These are phyloP conservation scores for Lordiphosa andalusiaca DNA, from an alignment of 2,888 invertebrate species.

Conservation along the genomic window DNA sequence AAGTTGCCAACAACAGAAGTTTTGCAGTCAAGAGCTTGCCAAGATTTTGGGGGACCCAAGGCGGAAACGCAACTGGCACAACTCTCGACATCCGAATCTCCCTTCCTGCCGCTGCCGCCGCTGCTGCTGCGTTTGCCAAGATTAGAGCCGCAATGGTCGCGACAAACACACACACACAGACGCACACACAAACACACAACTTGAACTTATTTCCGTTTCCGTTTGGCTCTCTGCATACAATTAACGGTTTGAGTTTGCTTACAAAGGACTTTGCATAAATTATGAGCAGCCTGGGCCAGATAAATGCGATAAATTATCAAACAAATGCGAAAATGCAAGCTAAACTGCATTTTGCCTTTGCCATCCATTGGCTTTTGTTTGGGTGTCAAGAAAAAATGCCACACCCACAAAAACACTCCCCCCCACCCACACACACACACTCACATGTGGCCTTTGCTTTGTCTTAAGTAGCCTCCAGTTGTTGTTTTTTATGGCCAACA, in stretches of 20 bases:
- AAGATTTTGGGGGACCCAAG: conserved; percentile 28
- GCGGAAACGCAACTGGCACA: conserved; percentile 42
- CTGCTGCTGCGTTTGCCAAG: conserved; percentile 43
- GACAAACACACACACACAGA: conserved; percentile 32
- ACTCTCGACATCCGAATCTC: conserved; percentile 33
- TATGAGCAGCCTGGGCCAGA: conserved; percentile 60
- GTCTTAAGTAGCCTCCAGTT: conserved; percentile 51
- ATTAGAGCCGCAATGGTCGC: conserved; percentile 42
- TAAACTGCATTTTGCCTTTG: conserved; percentile 37
- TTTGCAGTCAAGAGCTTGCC: conserved; percentile 18
- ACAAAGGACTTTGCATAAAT: conserved; percentile 71
- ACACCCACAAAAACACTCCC: not conserved
- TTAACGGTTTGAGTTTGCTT: conserved; percentile 44
- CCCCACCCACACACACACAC: conserved; percentile 29
- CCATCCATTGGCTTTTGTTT: conserved; percentile 32
- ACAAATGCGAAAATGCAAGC: conserved; percentile 49
- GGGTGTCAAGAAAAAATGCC: conserved; percentile 44
- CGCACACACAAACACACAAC: conserved; percentile 27
- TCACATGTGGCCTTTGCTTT: conserved; percentile 42
- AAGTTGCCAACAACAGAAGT: conserved; percentile 37
- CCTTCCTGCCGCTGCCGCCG: conserved; percentile 25
- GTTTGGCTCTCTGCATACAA: conserved; percentile 55
- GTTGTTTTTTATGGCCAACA: conserved; percentile 41
- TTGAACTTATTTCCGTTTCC: conserved; percentile 68
- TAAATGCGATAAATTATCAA: conserved; percentile 74